Evolutionary conservation across 2,113 vertebrate genomes (phyloP), one percentile per base, ranked within the genome.

Genomic region (Microtus oregoni): DNA sequence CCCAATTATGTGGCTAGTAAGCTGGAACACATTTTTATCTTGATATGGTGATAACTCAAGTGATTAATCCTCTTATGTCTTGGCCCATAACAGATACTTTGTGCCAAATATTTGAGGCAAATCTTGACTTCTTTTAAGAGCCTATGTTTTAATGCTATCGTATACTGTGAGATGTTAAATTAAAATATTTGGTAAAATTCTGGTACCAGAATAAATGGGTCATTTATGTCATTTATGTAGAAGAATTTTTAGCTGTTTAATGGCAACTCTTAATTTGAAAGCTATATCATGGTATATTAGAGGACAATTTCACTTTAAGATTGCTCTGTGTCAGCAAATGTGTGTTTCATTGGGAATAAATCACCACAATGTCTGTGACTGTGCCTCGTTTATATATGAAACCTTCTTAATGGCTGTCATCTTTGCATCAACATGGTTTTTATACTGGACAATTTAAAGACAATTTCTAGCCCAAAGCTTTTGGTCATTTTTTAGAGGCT

Each of bases 401-500:
- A 70, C 50, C 4, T 79, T 32, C 61, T 32, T 90, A 79, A 93
- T 92, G 78, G 73, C 47, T 10, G 11, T 41, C 75, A 30, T 94
- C 87, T 90, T 86, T 78, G 87, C 0, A 0, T n/a, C 79, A 35
- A 11, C 70, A 26, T 35, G n/a, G 5, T 32, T 89, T 83, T 87
- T 70, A 83, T 83, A 65, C 55, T 75, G 52, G 81, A 85, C 73
- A 68, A 8, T n/a, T 91, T 91, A 90, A 95, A 68, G 63, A 76
- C 90, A 44, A 85, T 93, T 95, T 96, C 82, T 52, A 77, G 67
- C 52, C 61, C 32, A 91, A 52, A 88, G 78, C 28, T 89, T 87
- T 93, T 47, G 83, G 96, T 76, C 92, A 93, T 95, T 94, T 97
- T 87, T 96, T 76, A 96, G 85, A 94, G 65, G 52, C 24, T 35